These are phyloP conservation scores for Cranoglanis bouderius DNA, from an alignment of 2,113 vertebrate genomes.

Conservation along the genomic window DNA sequence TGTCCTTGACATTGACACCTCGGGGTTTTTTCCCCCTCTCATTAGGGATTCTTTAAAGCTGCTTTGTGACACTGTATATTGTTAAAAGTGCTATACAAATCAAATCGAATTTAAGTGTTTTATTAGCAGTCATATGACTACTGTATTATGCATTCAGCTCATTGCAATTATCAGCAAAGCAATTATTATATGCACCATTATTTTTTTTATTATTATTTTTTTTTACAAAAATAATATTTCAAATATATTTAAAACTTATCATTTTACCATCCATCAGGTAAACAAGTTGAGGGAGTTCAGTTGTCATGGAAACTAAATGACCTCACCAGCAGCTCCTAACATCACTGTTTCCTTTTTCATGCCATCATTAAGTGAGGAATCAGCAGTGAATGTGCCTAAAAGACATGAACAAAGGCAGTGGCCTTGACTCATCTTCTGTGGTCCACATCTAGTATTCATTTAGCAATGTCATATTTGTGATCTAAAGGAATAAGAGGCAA, in stretches of 20 bases:
- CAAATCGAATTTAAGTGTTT: background rate
- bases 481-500: conserved; percentile 59
- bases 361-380: conserved; percentile 2
- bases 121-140: background rate
- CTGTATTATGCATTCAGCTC: background rate
- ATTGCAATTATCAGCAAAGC: background rate
- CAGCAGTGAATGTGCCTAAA: background rate
- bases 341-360: background rate
- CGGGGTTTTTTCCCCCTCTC: too few relatives aligned
- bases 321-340: background rate
- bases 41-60: background rate
- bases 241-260: background rate
- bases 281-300: background rate
- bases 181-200: background rate
- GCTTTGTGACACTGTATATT: background rate
- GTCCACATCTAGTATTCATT: background rate
- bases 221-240: background rate
- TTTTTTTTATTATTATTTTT: too few relatives aligned
- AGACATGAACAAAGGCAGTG: background rate
- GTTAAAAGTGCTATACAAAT: background rate
- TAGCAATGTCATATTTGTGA: conserved; percentile 43
- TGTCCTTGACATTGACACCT: background rate
- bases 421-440: background rate
- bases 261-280: background rate
- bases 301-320: conserved; percentile 6